Base-by-base conservation (phyloP, 2,888 invertebrate genomes). In the Ramazzottius varieornatus region DNA sequence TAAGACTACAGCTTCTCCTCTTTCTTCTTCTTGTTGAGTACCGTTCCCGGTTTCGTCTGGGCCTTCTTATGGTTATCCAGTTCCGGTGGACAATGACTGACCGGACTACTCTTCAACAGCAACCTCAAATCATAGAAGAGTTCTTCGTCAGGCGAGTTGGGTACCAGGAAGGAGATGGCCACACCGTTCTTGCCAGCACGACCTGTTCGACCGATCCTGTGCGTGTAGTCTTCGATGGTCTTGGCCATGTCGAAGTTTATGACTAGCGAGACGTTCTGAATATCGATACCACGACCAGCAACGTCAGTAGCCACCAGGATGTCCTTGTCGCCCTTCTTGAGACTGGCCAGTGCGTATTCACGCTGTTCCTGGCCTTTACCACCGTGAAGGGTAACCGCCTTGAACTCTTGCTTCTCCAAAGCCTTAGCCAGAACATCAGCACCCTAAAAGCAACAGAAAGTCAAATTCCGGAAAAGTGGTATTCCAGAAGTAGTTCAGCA, bases 181-280 rank as follows among this genome's bases (percentile, higher is more conserved):
- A 87, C 83, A 78, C 98, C 98, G 71, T 85, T 86, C 78, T 98
- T 98, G 64, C 98, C 98, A 0, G 96, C 98, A 79, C 98, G 88
- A 72, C 96, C 98, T 0, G 94, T 98, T 80, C 96, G 85, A 75
- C 96, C 98, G 73, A 98, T 96, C 81, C 98, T 86, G 84, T 80
- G 80, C 24, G 78, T 80, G 73, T 80, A 80, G 70, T 79, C 76
- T 81, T 99, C 98, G 72, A 99, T 96, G 29, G 86, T 84, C 77
- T 98, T 98, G 0, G 98, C 94, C 98, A 99, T 99, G 75, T 99
- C 98, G 73, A 99, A 99, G 77, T 99, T 99, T 72, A 99, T 90
- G 68, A 99, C 98, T 78, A 98, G 82, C 4, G 94, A 92, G 1
- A 99, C 98, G 76, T 99, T 96, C 75, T 98, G 96, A 75, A 99